A percentile compares a stretch with the other conserved stretches of the same genome.
These are phyloP conservation scores for Drosophila siamana DNA, from an alignment of 2,888 invertebrate genomes.

Conservation along the genomic window DNA sequence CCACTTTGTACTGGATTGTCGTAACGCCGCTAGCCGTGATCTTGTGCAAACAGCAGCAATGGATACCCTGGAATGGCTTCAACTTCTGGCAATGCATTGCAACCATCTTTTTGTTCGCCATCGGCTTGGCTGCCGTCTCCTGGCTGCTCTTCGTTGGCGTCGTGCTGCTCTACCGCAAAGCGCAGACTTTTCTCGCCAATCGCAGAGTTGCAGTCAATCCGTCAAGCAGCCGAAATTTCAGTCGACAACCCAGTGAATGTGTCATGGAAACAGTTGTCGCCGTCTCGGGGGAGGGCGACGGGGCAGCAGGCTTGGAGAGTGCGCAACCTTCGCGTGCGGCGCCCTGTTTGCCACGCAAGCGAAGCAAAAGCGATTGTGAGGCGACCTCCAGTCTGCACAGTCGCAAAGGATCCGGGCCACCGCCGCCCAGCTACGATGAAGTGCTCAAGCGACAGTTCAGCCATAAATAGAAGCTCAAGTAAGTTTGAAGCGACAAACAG, in stretches of 20 bases:
- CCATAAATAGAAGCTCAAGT: not conserved
- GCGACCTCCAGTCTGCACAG: no score
- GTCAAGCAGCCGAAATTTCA: not conserved
- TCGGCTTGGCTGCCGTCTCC: not conserved
- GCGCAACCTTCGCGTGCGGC: not conserved
- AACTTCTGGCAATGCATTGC: not conserved
- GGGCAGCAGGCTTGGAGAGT: not conserved
- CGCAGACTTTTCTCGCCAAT: not conserved
- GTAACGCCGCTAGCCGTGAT: not conserved
- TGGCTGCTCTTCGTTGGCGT: not conserved
- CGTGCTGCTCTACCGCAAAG: not conserved
- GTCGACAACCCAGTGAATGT: not conserved
- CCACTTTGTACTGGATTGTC: not conserved
- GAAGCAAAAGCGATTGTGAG: not conserved
- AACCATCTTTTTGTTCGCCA: not conserved
- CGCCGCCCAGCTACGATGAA: constrained; percentile 10
- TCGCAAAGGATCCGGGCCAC: not conserved
- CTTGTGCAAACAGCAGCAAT: not conserved
- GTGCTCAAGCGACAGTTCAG: not conserved
- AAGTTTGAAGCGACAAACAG: no score
- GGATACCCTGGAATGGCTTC: not conserved
- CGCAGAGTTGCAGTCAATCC: not conserved
- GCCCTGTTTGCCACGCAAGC: not conserved
- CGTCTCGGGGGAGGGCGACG: no score
- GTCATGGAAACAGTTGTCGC: not conserved